Percentiles rank a stretch among this genome's conserved stretches.
These are phyloP conservation scores for Saccopteryx bilineata DNA, from an alignment of 2,113 vertebrate species.

Conservation along the genomic window DNA sequence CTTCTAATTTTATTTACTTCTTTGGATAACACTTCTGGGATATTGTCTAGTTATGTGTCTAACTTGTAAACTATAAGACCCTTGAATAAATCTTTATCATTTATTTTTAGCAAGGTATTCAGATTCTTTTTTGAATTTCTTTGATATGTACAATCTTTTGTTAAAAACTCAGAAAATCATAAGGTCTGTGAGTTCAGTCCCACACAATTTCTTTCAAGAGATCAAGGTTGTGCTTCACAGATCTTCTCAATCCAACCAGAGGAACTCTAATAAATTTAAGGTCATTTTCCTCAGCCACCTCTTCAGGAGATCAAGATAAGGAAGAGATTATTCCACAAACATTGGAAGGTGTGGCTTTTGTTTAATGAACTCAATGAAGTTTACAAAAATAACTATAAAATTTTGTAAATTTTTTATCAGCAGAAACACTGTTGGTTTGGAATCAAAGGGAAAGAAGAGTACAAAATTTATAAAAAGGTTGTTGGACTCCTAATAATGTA, in stretches of 20 bases:
- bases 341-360: neutral
- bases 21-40: neutral
- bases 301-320: neutral
- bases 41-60: neutral
- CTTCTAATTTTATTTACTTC: neutral
- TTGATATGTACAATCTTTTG: neutral
- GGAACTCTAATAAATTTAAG: neutral
- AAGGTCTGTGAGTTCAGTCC: neutral
- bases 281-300: neutral
- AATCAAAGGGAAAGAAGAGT: neutral
- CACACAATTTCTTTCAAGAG: neutral
- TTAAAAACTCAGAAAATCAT: slow-evolving; percentile 8
- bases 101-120: neutral
- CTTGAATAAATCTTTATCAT: neutral
- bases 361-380: neutral
- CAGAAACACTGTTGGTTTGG: neutral
- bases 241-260: neutral
- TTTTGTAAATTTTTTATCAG: neutral
- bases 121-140: neutral
- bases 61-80: neutral
- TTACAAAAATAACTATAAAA: neutral
- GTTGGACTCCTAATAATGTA: neutral
- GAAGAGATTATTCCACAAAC: neutral
- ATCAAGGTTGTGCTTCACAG: neutral
- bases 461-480: neutral